These are phyloP conservation scores for Cygnus buccinator DNA, from an alignment of 2,113 vertebrate genomes.

Conservation along the genomic window DNA sequence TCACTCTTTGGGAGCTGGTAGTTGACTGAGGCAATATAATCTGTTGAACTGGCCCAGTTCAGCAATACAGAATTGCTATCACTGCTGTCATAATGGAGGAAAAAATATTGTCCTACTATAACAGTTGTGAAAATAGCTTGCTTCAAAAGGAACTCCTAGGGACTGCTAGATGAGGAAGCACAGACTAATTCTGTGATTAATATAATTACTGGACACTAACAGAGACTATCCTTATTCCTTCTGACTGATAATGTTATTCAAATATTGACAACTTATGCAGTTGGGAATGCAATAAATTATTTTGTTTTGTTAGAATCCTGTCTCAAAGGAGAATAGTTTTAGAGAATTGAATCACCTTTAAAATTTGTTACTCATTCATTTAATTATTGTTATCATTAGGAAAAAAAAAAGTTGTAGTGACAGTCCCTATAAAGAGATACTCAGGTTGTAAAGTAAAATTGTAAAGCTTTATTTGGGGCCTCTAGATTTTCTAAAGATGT, in stretches of 20 bases:
- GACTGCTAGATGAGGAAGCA: not conserved
- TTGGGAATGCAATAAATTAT: not conserved
- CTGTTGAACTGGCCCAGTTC: not conserved
- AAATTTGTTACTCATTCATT: not conserved
- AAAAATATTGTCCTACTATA: not conserved
- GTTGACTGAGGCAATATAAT: not conserved
- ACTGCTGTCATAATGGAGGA: not conserved
- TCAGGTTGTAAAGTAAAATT: not conserved
- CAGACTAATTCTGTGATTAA: not conserved
- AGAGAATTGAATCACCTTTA: not conserved
- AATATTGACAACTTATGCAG: not conserved
- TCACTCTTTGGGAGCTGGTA: not conserved
- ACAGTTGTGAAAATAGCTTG: not conserved
- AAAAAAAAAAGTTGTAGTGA: not conserved
- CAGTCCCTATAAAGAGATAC: not conserved
- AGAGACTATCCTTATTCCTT: not conserved
- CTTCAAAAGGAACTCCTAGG: not conserved
- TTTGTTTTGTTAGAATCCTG: not conserved
- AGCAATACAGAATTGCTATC: not conserved
- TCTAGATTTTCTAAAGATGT: not conserved
- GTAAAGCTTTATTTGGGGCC: not conserved
- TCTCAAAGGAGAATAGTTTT: not conserved
- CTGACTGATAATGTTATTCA: not conserved
- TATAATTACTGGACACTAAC: not conserved
- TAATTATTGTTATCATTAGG: not conserved